phyloP scores from a whole-genome alignment of 2,113 vertebrate species.

The Ageneiosus marmoratus region DNA sequence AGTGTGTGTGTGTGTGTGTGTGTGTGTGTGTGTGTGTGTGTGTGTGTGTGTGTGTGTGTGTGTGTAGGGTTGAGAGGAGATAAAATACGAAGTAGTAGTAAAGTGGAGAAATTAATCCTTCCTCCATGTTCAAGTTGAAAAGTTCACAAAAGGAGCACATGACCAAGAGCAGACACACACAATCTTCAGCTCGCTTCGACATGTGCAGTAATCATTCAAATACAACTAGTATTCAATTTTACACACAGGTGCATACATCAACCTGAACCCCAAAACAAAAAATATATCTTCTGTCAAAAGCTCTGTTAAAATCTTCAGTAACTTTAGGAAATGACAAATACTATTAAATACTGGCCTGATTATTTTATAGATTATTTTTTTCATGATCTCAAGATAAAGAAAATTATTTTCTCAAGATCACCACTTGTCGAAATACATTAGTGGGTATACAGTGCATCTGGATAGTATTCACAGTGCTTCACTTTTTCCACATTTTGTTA shows the following conservation, averaged over 20 bases:
- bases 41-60: constrained; percentile 43
- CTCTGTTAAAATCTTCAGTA: too few species aligned
- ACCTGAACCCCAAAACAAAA: neutral
- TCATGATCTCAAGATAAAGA: neutral
- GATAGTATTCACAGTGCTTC: too few species aligned
- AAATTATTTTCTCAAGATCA: neutral
- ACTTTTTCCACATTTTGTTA: too few species aligned
- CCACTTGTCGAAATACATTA: neutral
- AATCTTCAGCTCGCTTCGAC: constrained; percentile 12
- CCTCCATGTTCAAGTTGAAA: constrained; percentile 5
- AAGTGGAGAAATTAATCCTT: constrained; percentile 39
- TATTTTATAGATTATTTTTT: neutral
- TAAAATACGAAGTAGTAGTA: constrained; percentile 47
- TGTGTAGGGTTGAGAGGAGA: constrained; percentile 44
- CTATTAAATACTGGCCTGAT: neutral
- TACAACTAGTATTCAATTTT: neutral
- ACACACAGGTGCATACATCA: neutral
- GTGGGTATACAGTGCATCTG: too few species aligned
- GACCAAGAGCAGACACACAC: neutral
- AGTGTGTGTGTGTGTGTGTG: constrained; percentile 48
- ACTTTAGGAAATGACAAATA: neutral
- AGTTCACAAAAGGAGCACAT: constrained; percentile 1
- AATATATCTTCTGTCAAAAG: neutral
- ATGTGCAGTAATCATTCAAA: constrained; percentile 7
- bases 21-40: constrained; percentile 43